Base-by-base conservation (phyloP, 1,140 invertebrate species). In the Bombus ignitus region DNA sequence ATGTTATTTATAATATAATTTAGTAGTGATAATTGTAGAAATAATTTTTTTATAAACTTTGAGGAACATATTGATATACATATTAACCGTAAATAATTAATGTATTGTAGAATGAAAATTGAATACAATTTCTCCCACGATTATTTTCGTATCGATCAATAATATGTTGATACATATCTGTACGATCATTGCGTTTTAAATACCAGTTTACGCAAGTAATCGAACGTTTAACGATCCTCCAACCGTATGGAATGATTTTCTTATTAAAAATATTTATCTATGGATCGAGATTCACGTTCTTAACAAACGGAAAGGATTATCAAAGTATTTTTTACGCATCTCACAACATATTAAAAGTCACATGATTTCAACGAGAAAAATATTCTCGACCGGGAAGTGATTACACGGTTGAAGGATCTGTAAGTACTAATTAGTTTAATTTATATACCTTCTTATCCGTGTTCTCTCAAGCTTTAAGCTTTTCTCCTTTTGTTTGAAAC, bases 371-470 rank as follows among this genome's bases (percentile, higher is more conserved):
- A 25, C 8, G 75, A 12, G 75, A 22, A 22, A 65, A 77, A 32
- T 77, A 42, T 65, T 77, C 57, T 25, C 9, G 9, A 35, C n/a
- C 15, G 59, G 25, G 42, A 62, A 44, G 15, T 39, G 75, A 77
- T 77, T 77, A 77, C 75, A 77, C 75, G 75, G 57, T 77, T 32
- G 57, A 77, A 77, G 37, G 37, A 77, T 53, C 35, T 22, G 15
- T 44, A 35, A 53, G 59, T 68, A 68, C 65, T 68, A 47, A 68
- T 79, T 68, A 79, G 13, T 68, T 68, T 37, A 44, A 79, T 68
- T 79, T 68, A 68, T 68, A 79, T 15, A 68, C 22, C 39, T 47
- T 79, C 32, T 68, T 79, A 47, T 47, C 12, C 42, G 25, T 42
- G 37, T 39, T 77, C 75, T 62, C 75, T 77, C 75, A 6, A 59